A percentile compares a stretch with the other conserved stretches of the same genome.
phyloP scores from a whole-genome alignment of 2,888 invertebrate genomes.

The Campoletis raptor region DNA sequence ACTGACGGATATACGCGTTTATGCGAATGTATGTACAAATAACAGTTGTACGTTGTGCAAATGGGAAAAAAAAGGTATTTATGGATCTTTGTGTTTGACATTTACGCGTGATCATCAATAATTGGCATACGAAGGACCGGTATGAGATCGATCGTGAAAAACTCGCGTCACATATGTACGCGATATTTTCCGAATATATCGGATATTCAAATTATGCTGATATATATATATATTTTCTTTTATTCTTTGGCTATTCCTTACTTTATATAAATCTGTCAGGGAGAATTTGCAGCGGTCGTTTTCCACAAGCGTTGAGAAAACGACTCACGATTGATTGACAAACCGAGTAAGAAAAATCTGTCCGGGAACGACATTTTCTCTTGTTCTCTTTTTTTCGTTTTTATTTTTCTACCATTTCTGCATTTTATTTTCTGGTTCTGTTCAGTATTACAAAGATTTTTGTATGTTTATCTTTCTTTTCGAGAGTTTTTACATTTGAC shows the following conservation, averaged over 20 bases:
- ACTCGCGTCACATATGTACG: slow-evolving; percentile 5
- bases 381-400: slow-evolving; percentile 15
- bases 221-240: background rate
- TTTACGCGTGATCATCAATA: slow-evolving; percentile 24
- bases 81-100: background rate
- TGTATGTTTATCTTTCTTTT: background rate
- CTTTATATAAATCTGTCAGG: slow-evolving; percentile 58
- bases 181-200: slow-evolving; percentile 30
- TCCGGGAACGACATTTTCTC: slow-evolving; percentile 31
- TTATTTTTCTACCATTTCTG: background rate
- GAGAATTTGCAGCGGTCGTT: slow-evolving; percentile 60
- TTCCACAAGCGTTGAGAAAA: slow-evolving; percentile 41
- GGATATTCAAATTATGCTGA: slow-evolving; percentile 18
- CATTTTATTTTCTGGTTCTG: background rate
- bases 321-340: slow-evolving; percentile 58
- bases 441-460: background rate
- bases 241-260: slow-evolving; percentile 32
- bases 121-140: slow-evolving; percentile 13
- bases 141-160: slow-evolving; percentile 50
- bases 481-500: background rate
- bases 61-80: background rate
- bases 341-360: slow-evolving; percentile 54
- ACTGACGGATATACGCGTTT: slow-evolving; percentile 15
- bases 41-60: background rate
- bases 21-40: background rate